Conservation (phyloP, 2,888 invertebrate species). For the Eupeodes latifasciatus region DNA sequence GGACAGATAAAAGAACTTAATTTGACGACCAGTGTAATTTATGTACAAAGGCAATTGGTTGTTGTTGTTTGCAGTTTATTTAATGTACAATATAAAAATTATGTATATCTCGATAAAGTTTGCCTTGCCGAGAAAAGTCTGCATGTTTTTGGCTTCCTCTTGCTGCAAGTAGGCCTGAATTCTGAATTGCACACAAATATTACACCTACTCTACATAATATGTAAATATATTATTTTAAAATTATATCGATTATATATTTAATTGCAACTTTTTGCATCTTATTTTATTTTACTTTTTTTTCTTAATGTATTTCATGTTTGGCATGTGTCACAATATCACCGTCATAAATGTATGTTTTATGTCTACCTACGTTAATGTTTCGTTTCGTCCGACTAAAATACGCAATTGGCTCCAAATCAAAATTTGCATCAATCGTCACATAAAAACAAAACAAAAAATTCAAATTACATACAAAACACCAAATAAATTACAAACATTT, state of each 20-base stretch:
- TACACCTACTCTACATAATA: no score
- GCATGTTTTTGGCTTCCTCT: slow-evolving; percentile 16
- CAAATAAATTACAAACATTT: not conserved
- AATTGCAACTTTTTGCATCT: slow-evolving; percentile 59
- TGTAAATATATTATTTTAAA: not conserved
- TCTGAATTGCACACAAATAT: slow-evolving; percentile 11
- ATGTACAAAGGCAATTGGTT: slow-evolving; percentile 22
- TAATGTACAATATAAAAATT: slow-evolving; percentile 34
- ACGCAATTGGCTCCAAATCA: slow-evolving; percentile 51
- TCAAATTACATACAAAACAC: slow-evolving; percentile 19
- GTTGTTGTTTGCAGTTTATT: slow-evolving; percentile 20
- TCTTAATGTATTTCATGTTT: slow-evolving; percentile 68
- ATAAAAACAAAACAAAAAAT: slow-evolving; percentile 27
- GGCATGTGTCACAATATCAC: slow-evolving; percentile 65
- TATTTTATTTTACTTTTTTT: slow-evolving; percentile 56
- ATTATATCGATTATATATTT: slow-evolving; percentile 7
- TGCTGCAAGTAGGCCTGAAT: slow-evolving; percentile 3
- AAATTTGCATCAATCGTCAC: slow-evolving; percentile 51
- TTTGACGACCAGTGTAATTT: no score
- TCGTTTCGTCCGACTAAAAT: slow-evolving; percentile 56
- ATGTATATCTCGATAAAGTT: not conserved
- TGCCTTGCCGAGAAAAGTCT: slow-evolving; percentile 18
- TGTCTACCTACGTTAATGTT: slow-evolving; percentile 46
- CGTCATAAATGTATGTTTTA: slow-evolving; percentile 66
- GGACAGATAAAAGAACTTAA: no score